Evolutionary conservation across 37 sponge, comb jelly and placozoan species (phyloP), one percentile per base, ranked within the genome.

Genomic region (Tethya wilhelma): DNA sequence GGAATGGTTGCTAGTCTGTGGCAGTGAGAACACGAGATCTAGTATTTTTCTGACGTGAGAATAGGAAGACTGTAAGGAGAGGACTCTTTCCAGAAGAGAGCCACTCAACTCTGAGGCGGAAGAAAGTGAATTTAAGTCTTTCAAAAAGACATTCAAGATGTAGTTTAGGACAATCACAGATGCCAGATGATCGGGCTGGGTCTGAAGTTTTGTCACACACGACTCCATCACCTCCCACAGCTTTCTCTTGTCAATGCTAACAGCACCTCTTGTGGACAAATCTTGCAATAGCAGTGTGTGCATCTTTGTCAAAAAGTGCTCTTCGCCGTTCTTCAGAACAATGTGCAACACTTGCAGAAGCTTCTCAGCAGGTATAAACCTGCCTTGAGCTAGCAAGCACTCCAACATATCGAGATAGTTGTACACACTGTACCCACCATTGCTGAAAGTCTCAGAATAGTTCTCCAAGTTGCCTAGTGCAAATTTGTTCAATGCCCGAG

Each of bases 141-240:
- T 79, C 19, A 67, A 39, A 0, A 79, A 31, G n/a, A 79, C 36
- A 5, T 12, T 20, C 5, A 67, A n/a, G 25, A 79, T 30, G 37
- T 79, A 67, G 58, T 44, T 20, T 17, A 79, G 68, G 9, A 64
- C 46, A 23, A 42, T 29, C 9, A 44, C 25, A 32, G 64, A 64
- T 30, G 66, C 60, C 31, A 59, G 32, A 38, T 7, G 19, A 6
- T 38, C 8, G 4, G 67, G 67, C 38, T n/a, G n/a, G n/a, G n/a
- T n/a, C n/a, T n/a, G n/a, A n/a, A n/a, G n/a, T n/a, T n/a, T n/a
- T n/a, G n/a, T n/a, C n/a, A n/a, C n/a, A n/a, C n/a, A n/a, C n/a
- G n/a, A n/a, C n/a, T n/a, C n/a, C n/a, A n/a, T n/a, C n/a, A n/a
- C n/a, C n/a, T n/a, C n/a, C n/a, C n/a, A n/a, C n/a, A n/a, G n/a